These are phyloP conservation scores for Papilio elwesi DNA, from an alignment of 2,888 invertebrate species.

Conservation along the genomic window DNA sequence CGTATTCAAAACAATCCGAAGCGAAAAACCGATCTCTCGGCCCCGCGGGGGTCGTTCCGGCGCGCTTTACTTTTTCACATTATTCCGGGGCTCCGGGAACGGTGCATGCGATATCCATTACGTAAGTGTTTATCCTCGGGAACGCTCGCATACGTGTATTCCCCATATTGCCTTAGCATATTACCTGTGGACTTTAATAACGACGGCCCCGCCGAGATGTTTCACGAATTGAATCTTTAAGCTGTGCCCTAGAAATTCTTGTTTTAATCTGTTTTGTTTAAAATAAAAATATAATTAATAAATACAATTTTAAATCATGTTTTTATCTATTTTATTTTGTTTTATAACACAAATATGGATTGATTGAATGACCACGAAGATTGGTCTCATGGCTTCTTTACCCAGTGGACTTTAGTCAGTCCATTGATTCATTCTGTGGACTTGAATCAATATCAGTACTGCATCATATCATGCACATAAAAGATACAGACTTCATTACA, in stretches of 20 bases:
- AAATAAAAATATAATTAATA: background rate
- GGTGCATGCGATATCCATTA: conserved; percentile 71
- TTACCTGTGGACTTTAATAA: conserved; percentile 36
- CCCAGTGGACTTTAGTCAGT: no score
- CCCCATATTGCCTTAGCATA: conserved; percentile 38
- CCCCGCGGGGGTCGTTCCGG: conserved; percentile 75
- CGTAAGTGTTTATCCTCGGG: conserved; percentile 78
- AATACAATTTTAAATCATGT: background rate
- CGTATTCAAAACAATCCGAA: conserved; percentile 81
- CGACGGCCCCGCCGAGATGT: conserved; percentile 2
- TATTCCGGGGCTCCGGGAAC: conserved; percentile 40
- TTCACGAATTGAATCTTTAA: conserved; percentile 24
- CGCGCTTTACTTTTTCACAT: conserved; percentile 67
- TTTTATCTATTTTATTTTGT: background rate
- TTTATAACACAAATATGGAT: no score
- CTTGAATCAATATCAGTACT: no score
- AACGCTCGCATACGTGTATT: conserved; percentile 48
- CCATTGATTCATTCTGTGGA: no score
- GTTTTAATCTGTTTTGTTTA: background rate
- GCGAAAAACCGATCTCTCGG: conserved; percentile 76
- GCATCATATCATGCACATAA: no score
- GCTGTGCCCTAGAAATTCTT: conserved; percentile 7
- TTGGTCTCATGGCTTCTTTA: no score
- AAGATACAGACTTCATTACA: no score
- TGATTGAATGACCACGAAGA: no score